Conservation (phyloP, 2,113 vertebrate species). For the Misgurnus mizolepis region DNA sequence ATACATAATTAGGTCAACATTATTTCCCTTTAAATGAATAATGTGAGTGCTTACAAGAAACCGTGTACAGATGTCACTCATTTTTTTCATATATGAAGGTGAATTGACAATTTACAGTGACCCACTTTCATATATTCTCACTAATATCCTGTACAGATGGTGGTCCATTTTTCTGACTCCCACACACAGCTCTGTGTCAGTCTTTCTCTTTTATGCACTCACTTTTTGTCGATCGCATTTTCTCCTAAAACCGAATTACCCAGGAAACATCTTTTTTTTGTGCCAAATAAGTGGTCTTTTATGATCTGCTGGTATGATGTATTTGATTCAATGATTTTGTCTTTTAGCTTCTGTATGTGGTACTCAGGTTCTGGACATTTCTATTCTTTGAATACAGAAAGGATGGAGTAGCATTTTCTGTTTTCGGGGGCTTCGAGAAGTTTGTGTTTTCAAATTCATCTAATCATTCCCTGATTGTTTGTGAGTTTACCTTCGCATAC, state of each 20-base stretch:
- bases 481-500: not conserved
- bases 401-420: constrained; percentile 6
- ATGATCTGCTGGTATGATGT: not conserved
- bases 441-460: constrained; percentile 7
- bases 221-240: not conserved
- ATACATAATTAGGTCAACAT: constrained; percentile 1
- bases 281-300: constrained; percentile 15
- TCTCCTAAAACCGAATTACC: constrained; percentile 4
- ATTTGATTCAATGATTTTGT: not conserved
- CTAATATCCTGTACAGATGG: constrained; percentile 33
- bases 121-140: constrained; percentile 16
- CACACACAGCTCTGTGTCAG: not conserved
- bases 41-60: not conserved
- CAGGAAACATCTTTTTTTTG: constrained; percentile 18
- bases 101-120: not conserved
- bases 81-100: constrained; percentile 1
- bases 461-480: not conserved
- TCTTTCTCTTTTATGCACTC: not conserved
- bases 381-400: constrained; percentile 1
- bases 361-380: constrained; percentile 29
- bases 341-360: constrained; percentile 13
- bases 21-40: not conserved
- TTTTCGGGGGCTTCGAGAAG: not conserved
- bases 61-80: not conserved
- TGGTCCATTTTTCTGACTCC: constrained; percentile 32